Percentiles rank a stretch among this genome's conserved stretches.
These are phyloP conservation scores for Xenentodon cancila DNA, from an alignment of 2,797 vertebrate species.

Conservation along the genomic window DNA sequence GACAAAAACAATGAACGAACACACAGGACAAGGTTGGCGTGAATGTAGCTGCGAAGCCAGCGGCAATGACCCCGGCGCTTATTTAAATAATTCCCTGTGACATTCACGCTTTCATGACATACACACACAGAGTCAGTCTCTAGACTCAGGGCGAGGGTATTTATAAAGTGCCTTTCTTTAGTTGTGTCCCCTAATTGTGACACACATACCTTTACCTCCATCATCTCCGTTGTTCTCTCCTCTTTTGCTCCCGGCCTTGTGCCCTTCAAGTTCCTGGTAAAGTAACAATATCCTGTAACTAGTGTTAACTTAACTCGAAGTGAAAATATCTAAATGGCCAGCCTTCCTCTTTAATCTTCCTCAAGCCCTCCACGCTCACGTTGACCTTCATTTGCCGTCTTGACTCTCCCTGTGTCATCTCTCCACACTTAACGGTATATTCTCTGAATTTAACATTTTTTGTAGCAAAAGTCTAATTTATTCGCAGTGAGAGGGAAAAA, in stretches of 20 bases:
- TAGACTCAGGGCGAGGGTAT: constrained; percentile 49
- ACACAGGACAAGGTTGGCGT: constrained; percentile 33
- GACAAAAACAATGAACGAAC: constrained; percentile 23
- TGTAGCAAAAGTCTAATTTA: no score
- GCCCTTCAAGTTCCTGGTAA: constrained; percentile 1
- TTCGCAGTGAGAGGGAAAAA: no score
- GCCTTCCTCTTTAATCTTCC: constrained; percentile 51
- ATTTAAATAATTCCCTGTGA: constrained; percentile 64
- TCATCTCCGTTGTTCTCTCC: constrained; percentile 38
- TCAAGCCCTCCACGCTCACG: constrained; percentile 31
- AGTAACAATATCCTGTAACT: constrained; percentile 4
- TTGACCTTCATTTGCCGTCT: not conserved
- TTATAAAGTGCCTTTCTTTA: constrained; percentile 43
- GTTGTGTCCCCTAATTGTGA: constrained; percentile 25
- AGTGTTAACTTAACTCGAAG: constrained; percentile 27
- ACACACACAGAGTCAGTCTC: constrained; percentile 4
- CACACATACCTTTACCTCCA: constrained; percentile 49
- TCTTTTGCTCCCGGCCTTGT: not conserved
- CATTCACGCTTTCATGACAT: constrained; percentile 40
- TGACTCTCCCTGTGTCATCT: not conserved
- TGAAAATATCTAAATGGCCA: constrained; percentile 39
- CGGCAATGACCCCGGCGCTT: constrained; percentile 54
- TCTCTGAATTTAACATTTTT: no score
- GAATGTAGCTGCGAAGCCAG: constrained; percentile 30
- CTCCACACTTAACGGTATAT: no score